Evolutionary conservation across 2,113 vertebrate genomes (phyloP).

Genomic region (Andinoacara biseriatus): DNA sequence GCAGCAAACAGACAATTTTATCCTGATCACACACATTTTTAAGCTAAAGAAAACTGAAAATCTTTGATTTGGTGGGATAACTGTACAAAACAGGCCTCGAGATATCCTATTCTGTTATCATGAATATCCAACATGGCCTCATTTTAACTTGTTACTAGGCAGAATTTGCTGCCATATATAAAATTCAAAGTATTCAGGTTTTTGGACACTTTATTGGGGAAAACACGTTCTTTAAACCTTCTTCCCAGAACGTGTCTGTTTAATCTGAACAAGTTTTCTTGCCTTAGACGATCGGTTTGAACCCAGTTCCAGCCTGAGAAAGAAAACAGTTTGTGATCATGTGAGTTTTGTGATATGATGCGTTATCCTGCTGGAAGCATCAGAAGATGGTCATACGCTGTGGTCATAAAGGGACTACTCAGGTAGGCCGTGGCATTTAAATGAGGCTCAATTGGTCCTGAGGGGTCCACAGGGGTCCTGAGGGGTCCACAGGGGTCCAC

Average conservation of each 20-base stretch:
- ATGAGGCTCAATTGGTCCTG: not conserved
- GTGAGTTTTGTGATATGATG: no score
- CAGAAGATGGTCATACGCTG: no score
- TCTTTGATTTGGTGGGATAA: not conserved
- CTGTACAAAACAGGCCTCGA: not conserved
- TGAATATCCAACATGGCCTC: no score
- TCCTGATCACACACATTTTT: not conserved
- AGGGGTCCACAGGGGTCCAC: no score
- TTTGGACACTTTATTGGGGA: fast-evolving
- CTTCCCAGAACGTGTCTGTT: not conserved
- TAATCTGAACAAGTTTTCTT: not conserved
- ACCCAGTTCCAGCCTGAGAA: not conserved
- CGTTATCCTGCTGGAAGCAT: no score
- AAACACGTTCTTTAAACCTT: not conserved
- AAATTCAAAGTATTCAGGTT: no score
- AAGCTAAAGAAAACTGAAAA: not conserved
- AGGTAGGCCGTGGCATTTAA: not conserved
- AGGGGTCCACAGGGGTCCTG: no score
- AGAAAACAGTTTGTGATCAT: no score
- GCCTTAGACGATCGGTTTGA: not conserved
- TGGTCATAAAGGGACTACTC: not conserved
- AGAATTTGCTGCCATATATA: not conserved
- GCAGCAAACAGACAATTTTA: not conserved
- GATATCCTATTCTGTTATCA: no score
- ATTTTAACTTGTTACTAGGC: not conserved